phyloP scores from a whole-genome alignment of 2,888 invertebrate species.

The Hybos culiciformis region DNA sequence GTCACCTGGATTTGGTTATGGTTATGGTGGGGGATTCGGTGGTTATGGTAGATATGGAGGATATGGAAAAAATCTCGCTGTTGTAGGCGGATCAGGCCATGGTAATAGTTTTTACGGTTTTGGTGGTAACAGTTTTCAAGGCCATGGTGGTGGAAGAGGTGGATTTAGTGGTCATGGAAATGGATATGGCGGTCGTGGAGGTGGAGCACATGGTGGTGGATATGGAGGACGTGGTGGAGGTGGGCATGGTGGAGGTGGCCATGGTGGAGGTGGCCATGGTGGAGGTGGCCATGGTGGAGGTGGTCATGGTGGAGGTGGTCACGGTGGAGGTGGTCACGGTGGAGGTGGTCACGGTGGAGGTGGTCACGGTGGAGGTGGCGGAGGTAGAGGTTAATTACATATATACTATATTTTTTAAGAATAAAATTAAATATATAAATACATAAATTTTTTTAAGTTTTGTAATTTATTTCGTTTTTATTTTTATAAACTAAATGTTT shows the following conservation, averaged over 20 bases:
- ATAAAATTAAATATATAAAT: too few species aligned
- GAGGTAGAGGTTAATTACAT: too few species aligned
- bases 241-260: conserved; percentile 6
- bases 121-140: not conserved
- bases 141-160: not conserved
- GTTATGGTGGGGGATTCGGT: conserved; percentile 7
- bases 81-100: too few species aligned
- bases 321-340: too few species aligned
- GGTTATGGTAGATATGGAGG: conserved; percentile 8
- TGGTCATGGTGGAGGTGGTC: not conserved
- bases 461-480: too few species aligned
- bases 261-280: conserved; percentile 4
- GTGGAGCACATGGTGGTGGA: not conserved
- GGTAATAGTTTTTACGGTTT: not conserved
- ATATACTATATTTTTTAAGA: too few species aligned
- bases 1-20: not conserved
- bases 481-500: too few species aligned
- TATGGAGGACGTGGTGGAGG: conserved; percentile 6
- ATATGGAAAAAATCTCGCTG: conserved; percentile 7
- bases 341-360: too few species aligned
- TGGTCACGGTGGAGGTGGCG: not conserved
- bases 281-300: not conserved
- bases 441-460: too few species aligned
- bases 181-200: not conserved
- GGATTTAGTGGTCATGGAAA: not conserved